Conservation (phyloP, 2,888 invertebrate species). For the Dione juno region DNA sequence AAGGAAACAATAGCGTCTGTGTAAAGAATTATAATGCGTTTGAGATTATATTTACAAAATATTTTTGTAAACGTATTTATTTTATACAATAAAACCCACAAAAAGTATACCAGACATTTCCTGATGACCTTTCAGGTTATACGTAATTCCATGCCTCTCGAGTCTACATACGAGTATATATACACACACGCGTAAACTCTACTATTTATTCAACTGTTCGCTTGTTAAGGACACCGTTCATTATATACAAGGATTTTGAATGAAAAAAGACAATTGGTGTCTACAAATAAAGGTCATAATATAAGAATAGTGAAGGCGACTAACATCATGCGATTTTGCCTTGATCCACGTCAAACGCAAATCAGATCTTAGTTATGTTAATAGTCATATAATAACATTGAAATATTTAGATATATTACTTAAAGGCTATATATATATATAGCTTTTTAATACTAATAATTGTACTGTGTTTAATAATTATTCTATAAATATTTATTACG, state of each 20-base stretch:
- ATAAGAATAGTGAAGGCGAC: conserved; percentile 63
- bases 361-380: conserved; percentile 42
- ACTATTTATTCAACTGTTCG: conserved; percentile 72
- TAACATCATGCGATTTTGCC: conserved; percentile 60
- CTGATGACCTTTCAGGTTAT: conserved; percentile 42
- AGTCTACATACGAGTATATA: conserved; percentile 27
- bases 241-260: conserved; percentile 75
- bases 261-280: conserved; percentile 70
- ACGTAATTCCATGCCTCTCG: conserved; percentile 37
- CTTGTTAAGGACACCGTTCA: conserved; percentile 71
- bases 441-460: neutral
- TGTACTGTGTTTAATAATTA: conserved; percentile 7
- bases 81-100: neutral
- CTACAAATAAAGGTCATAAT: conserved; percentile 67
- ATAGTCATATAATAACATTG: conserved; percentile 12
- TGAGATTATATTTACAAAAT: neutral
- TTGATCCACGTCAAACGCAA: conserved; percentile 63
- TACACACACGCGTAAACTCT: conserved; percentile 48
- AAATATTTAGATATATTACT: neutral
- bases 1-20: conserved; percentile 39
- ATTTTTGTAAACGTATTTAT: neutral
- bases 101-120: conserved; percentile 35
- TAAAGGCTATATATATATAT: too few species aligned
- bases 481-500: neutral
- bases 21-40: conserved; percentile 38